Evolutionary conservation across 2,888 invertebrate species (phyloP).

Genomic region (Tetropium fuscum): DNA sequence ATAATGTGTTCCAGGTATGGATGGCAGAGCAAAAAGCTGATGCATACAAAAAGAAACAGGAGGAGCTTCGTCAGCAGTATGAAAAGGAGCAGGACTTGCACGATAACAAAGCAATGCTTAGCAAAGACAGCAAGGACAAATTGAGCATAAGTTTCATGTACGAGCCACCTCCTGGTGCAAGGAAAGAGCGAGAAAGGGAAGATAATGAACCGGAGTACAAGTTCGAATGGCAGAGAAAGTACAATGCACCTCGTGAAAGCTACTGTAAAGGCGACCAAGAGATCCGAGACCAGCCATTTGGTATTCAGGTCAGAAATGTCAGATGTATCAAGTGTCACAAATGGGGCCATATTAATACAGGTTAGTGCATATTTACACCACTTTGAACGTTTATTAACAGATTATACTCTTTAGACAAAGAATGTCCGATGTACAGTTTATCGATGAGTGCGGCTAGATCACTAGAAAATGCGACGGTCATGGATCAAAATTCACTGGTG

Average conservation of each 20-base stretch:
- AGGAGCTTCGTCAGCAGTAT: conserved; percentile 95
- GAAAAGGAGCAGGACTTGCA: conserved; percentile 99
- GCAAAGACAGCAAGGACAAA: conserved; percentile 99
- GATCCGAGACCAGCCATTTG: conserved; percentile 98
- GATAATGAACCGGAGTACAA: conserved; percentile 97
- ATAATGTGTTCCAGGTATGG: conserved; percentile 82
- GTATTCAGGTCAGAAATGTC: conserved; percentile 96
- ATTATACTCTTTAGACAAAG: conserved; percentile 76
- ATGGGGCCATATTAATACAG: conserved; percentile 99
- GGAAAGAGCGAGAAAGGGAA: conserved; percentile 90
- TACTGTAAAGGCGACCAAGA: conserved; percentile 98
- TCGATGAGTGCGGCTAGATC: conserved; percentile 87
- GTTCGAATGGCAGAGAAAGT: conserved; percentile 99
- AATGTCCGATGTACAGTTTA: conserved; percentile 93
- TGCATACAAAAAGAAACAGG: conserved; percentile 97
- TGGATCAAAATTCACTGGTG: conserved; percentile 80
- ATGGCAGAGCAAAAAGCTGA: conserved; percentile 99
- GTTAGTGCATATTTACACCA: conserved; percentile 57
- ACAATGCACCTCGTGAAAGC: conserved; percentile 98
- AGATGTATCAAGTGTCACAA: conserved; percentile 99
- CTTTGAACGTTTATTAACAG: neutral
- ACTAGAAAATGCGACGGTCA: conserved; percentile 72
- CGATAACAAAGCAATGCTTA: conserved; percentile 93
- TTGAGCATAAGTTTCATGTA: conserved; percentile 99
- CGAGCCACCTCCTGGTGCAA: conserved; percentile 97